Base-by-base conservation (phyloP, 2,888 invertebrate species). In the Hypena proboscidalis region DNA sequence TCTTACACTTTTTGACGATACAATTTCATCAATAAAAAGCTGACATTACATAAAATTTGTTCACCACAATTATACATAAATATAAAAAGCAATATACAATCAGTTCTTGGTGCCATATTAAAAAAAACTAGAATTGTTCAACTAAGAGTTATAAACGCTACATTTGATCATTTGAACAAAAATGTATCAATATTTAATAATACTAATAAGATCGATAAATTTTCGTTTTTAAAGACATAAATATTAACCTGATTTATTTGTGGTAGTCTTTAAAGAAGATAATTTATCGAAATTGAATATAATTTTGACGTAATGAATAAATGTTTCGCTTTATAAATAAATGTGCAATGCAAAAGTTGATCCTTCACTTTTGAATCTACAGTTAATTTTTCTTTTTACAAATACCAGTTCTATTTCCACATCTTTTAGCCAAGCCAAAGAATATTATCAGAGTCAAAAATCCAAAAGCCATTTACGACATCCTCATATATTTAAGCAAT, bases 31-130 rank as follows among this genome's bases (percentile, higher is more conserved):
- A 30, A 14, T 31, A 49, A 45, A 19, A 46, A 43, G 42, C 27
- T 22, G 52, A 30, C 8, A 29, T 35, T 59, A 63, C 44, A 48
- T 22, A 45, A 55, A 48, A 49, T 40, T 60, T 64, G 51, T 51
- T 54, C 56, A 53, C 19, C 3, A 19, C 19, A 19, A 4, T 4
- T 62, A 52, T 66, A 63, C 67, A 66, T 50, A 66, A 50, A 58
- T 53, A 55, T 58, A 65, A 56, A 63, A 62, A 73, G 44, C 55
- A 62, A 70, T 66, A 62, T 63, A 74, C 58, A 70, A 62, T 72
- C 72, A 72, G 72, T 72, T 69, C 67, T 74, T 42, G 54, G 58
- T 63, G 68, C 61, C n/a, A 68, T 35, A 52, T 38, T 35, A 38
- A 42, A 53, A 35, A 37, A 48, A 54, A 46, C 47, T 54, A 60